A percentile compares a stretch with the other conserved stretches of the same genome.
phyloP scores from a whole-genome alignment of 1,140 invertebrate genomes.

The Danaus plexippus region DNA sequence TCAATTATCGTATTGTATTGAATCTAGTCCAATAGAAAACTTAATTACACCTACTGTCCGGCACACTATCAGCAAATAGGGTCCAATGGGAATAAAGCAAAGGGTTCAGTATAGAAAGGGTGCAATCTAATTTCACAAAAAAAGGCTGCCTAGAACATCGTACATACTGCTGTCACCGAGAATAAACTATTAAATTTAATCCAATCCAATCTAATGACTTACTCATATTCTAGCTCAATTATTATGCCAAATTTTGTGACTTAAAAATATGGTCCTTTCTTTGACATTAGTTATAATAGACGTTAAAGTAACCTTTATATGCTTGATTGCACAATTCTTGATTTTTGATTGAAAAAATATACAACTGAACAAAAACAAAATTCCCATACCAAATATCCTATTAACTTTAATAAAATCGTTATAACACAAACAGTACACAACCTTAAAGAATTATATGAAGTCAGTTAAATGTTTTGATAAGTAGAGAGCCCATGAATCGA shows the following conservation, averaged over 20 bases:
- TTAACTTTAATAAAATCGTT: no score
- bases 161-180: conserved; percentile 24
- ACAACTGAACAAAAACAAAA: no score
- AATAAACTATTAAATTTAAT: neutral
- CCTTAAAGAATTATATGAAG: neutral
- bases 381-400: no score
- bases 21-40: conserved; percentile 27
- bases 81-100: conserved; percentile 33
- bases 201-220: no score
- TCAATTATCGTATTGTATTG: no score
- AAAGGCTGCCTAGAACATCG: conserved; percentile 43
- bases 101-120: conserved; percentile 44
- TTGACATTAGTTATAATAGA: no score
- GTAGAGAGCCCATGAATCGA: neutral
- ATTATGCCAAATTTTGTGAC: no score
- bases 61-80: conserved; percentile 42
- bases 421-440: neutral
- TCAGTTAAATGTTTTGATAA: conserved; percentile 5
- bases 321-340: no score
- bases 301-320: no score
- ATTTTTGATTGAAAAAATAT: no score
- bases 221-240: no score
- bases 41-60: conserved; percentile 44
- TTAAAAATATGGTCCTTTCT: no score
- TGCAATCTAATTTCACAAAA: conserved; percentile 62